phyloP scores from a whole-genome alignment of 2,797 vertebrate genomes.

The Cirrhinus mrigala region DNA sequence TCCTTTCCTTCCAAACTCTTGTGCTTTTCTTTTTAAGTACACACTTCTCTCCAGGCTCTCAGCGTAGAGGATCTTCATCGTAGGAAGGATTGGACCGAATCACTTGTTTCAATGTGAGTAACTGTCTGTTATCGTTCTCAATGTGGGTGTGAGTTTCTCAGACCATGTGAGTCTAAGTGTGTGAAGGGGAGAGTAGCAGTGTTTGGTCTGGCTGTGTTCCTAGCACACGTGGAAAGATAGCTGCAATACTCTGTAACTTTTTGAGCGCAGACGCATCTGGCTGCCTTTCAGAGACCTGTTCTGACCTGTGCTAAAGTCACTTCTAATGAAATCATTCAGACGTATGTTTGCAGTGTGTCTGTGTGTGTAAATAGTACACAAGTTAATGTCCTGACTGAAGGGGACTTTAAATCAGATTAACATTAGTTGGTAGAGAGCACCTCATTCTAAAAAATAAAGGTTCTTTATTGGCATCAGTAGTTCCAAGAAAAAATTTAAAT shows the following conservation, averaged over 20 bases:
- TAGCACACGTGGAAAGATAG: constrained; percentile 54
- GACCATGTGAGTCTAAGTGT: constrained; percentile 33
- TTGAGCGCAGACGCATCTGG: background rate
- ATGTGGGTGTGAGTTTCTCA: background rate
- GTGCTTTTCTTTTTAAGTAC: constrained; percentile 58
- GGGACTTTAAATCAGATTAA: background rate
- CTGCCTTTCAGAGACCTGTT: constrained; percentile 14
- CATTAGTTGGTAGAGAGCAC: background rate
- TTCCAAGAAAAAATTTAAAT: background rate
- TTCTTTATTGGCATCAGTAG: background rate
- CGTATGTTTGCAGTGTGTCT: background rate
- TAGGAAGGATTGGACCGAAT: background rate
- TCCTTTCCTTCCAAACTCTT: constrained; percentile 57
- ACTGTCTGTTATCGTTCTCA: background rate
- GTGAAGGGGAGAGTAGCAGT: constrained; percentile 31
- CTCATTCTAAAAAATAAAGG: background rate
- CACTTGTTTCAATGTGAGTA: constrained; percentile 32
- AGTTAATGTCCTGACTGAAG: background rate
- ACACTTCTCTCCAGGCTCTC: constrained; percentile 42
- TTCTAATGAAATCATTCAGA: background rate
- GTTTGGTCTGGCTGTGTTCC: constrained; percentile 47
- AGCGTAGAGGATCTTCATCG: background rate
- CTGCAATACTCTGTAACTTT: background rate
- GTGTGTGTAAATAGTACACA: background rate
- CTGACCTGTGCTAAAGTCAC: background rate